These are phyloP conservation scores for Lethrus apterus DNA, from an alignment of 1,140 invertebrate species.

Conservation along the genomic window DNA sequence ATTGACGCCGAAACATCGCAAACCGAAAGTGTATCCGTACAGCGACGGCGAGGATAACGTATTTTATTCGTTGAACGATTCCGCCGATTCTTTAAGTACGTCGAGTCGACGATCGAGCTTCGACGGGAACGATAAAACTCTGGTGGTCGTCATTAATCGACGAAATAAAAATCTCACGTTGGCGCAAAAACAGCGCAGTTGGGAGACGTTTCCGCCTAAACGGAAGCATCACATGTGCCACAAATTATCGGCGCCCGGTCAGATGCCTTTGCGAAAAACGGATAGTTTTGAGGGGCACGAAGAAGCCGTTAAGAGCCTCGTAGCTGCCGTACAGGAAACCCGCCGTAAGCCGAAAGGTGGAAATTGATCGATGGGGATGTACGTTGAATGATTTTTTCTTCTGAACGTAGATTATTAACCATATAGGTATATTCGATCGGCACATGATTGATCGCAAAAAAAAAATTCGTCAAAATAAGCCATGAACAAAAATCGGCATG, in stretches of 20 bases:
- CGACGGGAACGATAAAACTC: conserved; percentile 38
- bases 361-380: conserved; percentile 25
- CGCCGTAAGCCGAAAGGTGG: conserved; percentile 41
- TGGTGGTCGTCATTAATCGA: conserved; percentile 40
- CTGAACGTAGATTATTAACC: no score
- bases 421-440: no score
- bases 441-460: no score
- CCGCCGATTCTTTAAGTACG: conserved; percentile 36
- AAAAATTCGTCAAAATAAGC: no score
- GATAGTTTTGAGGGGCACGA: conserved; percentile 66
- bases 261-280: conserved; percentile 48
- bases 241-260: conserved; percentile 29
- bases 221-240: conserved; percentile 33
- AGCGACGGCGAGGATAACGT: conserved; percentile 56
- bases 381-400: no score
- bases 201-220: conserved; percentile 60
- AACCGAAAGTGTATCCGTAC: conserved; percentile 48
- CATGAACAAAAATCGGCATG: no score
- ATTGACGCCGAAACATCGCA: conserved; percentile 21
- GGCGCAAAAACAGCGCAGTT: conserved; percentile 55
- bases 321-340: conserved; percentile 63
- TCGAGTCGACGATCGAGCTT: conserved; percentile 43
- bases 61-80: conserved; percentile 44
- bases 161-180: conserved; percentile 43
- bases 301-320: conserved; percentile 61